Evolutionary conservation across 2,888 invertebrate genomes (phyloP).

Genomic region (Lumbricus terrestris): DNA sequence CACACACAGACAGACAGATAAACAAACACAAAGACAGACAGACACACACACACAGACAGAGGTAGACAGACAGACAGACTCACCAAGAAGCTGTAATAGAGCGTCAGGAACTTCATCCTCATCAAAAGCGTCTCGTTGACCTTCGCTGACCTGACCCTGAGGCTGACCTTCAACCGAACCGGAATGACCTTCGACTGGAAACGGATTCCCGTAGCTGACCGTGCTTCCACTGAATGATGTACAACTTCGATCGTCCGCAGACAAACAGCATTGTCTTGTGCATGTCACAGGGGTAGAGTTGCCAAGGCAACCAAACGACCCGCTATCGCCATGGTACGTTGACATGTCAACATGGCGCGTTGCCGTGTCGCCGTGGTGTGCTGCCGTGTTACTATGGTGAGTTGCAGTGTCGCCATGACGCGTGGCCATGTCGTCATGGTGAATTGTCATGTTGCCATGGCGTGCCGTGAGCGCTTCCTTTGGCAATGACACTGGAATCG

Average conservation of each 20-base stretch:
- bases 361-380: too few relatives aligned
- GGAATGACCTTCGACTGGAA: neutral
- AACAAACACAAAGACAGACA: too few relatives aligned
- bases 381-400: too few relatives aligned
- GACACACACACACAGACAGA: neutral
- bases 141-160: neutral
- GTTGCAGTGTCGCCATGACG: neutral
- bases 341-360: too few relatives aligned
- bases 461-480: neutral
- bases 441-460: too few relatives aligned
- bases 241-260: neutral
- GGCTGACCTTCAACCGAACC: neutral
- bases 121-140: neutral
- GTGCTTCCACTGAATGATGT: slow-evolving; percentile 5
- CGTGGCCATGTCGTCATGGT: too few relatives aligned
- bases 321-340: too few relatives aligned
- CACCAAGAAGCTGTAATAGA: neutral
- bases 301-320: neutral
- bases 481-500: neutral
- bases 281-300: neutral
- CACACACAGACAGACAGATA: too few relatives aligned
- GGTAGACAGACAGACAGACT: neutral
- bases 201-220: neutral
- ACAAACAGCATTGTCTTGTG: neutral
- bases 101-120: neutral